phyloP scores from a whole-genome alignment of 2,797 vertebrate genomes.

The Rallus crepitans region DNA sequence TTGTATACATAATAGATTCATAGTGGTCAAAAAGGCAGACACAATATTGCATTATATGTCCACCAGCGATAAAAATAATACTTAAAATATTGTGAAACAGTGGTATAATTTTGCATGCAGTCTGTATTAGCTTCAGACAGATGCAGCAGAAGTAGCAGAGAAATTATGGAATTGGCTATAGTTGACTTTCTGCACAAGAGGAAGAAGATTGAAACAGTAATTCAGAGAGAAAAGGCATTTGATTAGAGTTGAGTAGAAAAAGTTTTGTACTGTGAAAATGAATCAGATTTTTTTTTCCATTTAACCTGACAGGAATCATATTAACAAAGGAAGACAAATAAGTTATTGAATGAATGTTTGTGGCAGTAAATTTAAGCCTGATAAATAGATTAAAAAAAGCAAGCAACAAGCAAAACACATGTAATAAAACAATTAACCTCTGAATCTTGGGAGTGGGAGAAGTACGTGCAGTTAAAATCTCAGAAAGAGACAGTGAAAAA shows the following conservation, averaged over 20 bases:
- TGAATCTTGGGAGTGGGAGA: not conserved
- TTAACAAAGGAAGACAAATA: not conserved
- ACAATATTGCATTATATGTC: not conserved
- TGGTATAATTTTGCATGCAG: not conserved
- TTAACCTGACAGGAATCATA: not conserved
- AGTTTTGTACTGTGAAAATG: not conserved
- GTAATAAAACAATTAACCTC: not conserved
- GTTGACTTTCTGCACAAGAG: not conserved
- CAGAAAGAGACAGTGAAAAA: not conserved
- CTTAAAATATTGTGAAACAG: not conserved
- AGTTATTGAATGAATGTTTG: not conserved
- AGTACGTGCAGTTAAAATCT: not conserved
- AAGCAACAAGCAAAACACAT: too few species aligned
- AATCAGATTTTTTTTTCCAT: not conserved
- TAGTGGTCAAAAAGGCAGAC: not conserved
- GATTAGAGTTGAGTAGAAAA: not conserved
- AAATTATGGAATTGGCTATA: not conserved
- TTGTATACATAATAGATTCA: not conserved
- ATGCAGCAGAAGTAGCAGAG: not conserved
- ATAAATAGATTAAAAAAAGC: not conserved
- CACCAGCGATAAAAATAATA: not conserved
- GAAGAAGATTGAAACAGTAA: not conserved
- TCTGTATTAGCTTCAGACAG: not conserved
- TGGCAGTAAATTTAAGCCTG: not conserved
- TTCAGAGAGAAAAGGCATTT: not conserved